These are phyloP conservation scores for Hydractinia symbiolongicarpus DNA, from an alignment of 30 jellyfish, hydroid and myxozoan species.

Conservation along the genomic window DNA sequence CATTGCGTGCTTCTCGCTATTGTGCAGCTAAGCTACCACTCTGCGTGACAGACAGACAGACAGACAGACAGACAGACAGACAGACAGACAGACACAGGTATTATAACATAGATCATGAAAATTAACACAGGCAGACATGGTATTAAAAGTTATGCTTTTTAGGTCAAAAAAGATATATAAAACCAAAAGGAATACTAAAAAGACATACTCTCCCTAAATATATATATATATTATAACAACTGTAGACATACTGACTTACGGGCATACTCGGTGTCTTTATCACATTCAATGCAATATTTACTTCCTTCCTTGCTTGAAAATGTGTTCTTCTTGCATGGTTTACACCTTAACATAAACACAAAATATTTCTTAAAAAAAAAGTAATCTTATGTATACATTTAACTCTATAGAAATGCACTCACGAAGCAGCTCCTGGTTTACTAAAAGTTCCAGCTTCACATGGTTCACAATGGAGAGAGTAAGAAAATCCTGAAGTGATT, in stretches of 20 bases:
- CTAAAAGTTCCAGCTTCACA: constrained; percentile 77
- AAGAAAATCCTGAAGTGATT: constrained; percentile 50
- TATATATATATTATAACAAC: no score
- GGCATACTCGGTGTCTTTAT: constrained; percentile 22
- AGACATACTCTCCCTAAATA: no score
- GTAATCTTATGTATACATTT: background rate
- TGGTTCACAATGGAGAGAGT: constrained; percentile 51
- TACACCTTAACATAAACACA: constrained; percentile 37
- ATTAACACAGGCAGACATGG: background rate
- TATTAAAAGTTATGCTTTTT: no score
- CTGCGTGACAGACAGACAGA: no score
- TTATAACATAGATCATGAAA: no score
- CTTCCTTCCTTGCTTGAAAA: constrained; percentile 16
- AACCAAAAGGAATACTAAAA: no score
- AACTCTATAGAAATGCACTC: background rate
- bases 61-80: no score
- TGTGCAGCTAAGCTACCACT: no score
- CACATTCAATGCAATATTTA: constrained; percentile 41
- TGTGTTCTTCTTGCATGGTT: constrained; percentile 41
- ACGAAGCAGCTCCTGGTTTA: constrained; percentile 58
- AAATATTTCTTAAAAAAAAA: background rate
- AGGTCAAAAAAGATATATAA: no score
- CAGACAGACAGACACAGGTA: no score
- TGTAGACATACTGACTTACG: constrained; percentile 5
- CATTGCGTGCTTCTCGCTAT: no score